A percentile compares a stretch with the other conserved stretches of the same genome.
These are phyloP conservation scores for Volucella zonaria DNA, from an alignment of 2,888 invertebrate genomes.

Conservation along the genomic window DNA sequence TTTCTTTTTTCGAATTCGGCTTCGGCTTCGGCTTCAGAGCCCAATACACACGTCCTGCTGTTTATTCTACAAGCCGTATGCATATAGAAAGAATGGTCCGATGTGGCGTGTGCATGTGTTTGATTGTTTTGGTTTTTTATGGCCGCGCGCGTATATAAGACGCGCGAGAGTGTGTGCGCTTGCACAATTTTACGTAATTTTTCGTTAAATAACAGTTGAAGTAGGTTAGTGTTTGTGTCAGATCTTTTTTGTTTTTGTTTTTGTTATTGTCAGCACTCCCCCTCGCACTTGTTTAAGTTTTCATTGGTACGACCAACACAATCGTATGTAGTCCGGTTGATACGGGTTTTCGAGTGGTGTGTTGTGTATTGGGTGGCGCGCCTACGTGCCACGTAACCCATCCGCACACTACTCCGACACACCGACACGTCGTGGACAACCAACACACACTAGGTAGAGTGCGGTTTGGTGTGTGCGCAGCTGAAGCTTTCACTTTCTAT, in stretches of 20 bases:
- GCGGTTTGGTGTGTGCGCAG: neutral
- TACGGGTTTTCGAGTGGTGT: neutral
- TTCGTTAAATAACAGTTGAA: constrained; percentile 67
- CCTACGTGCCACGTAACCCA: constrained; percentile 38
- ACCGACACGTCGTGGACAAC: neutral
- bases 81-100: constrained; percentile 2
- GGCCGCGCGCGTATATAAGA: constrained; percentile 3
- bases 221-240: constrained; percentile 71
- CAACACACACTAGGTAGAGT: neutral
- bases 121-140: constrained; percentile 65
- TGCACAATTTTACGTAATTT: constrained; percentile 38
- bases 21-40: neutral
- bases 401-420: neutral
- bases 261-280: neutral
- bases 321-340: no score
- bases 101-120: constrained; percentile 33
- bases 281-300: no score
- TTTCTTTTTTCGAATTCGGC: constrained; percentile 12
- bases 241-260: constrained; percentile 67
- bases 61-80: constrained; percentile 11
- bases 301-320: no score
- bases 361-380: neutral
- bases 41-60: neutral
- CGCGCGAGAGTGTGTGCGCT: neutral
- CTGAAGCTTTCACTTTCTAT: constrained; percentile 49